phyloP scores from a whole-genome alignment of 2,113 vertebrate genomes.

The Empidonax traillii region DNA sequence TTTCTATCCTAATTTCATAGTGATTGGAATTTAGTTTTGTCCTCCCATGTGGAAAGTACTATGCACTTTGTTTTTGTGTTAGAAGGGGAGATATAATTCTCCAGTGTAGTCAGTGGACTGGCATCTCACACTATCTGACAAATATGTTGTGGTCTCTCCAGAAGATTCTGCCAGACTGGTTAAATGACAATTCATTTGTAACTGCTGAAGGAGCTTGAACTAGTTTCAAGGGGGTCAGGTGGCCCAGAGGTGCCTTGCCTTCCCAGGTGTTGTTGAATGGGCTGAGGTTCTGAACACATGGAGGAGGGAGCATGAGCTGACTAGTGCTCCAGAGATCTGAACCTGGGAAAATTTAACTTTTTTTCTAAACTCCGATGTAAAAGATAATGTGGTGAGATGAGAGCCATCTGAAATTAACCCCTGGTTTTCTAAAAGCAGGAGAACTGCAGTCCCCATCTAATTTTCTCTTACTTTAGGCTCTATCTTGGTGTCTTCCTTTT shows the following conservation, averaged over 20 bases:
- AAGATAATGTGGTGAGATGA: not conserved
- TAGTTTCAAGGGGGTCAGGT: not conserved
- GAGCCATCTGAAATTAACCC: not conserved
- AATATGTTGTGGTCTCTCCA: not conserved
- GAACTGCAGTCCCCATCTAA: not conserved
- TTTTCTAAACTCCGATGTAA: not conserved
- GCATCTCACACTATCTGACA: not conserved
- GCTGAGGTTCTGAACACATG: not conserved
- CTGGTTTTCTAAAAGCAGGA: not conserved
- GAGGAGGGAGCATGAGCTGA: not conserved
- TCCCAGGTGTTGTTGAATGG: not conserved
- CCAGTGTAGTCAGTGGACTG: not conserved
- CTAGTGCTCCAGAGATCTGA: not conserved
- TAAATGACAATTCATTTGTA: not conserved
- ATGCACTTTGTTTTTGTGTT: not conserved
- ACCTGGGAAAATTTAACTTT: not conserved
- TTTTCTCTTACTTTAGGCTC: not conserved
- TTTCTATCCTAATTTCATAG: not conserved
- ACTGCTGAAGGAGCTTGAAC: not conserved
- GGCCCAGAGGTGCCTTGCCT: not conserved
- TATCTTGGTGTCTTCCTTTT: not conserved
- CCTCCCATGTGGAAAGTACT: not conserved
- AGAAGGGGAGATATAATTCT: not conserved
- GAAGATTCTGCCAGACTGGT: not conserved
- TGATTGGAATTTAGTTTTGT: not conserved